Evolutionary conservation across 23 tunicate genomes (phyloP).

Genomic region (Oikopleura dioica): DNA sequence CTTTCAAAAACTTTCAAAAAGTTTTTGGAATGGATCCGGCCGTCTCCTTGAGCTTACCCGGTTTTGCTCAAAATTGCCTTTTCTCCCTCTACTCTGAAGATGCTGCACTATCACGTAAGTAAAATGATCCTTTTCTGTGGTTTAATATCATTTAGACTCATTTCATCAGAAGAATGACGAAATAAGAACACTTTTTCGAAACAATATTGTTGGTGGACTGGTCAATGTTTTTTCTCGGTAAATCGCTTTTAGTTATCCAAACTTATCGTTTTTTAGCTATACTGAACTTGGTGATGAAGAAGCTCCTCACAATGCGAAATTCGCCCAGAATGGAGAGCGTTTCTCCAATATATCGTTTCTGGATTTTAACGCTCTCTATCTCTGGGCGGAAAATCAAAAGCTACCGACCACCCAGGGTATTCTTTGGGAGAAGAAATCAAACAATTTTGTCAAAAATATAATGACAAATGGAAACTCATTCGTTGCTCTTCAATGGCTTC

Average conservation of each 20-base stretch:
- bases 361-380: conserved; percentile 3
- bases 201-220: background rate
- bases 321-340: background rate
- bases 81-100: background rate
- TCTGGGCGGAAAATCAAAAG: background rate
- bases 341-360: background rate
- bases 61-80: background rate
- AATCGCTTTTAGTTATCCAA: background rate
- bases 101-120: background rate
- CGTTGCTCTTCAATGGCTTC: background rate
- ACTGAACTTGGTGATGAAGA: too few relatives aligned
- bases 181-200: background rate
- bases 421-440: background rate
- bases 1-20: background rate
- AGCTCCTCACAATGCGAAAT: background rate
- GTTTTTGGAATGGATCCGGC: background rate
- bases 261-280: too few relatives aligned
- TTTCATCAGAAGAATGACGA: too few relatives aligned
- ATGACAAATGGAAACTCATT: background rate
- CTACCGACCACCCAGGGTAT: background rate
- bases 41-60: background rate
- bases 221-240: background rate
- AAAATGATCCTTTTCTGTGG: background rate
- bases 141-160: background rate
- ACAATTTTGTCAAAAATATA: background rate